These are phyloP conservation scores for Babylonia areolata DNA, from an alignment of 1,140 invertebrate species.

Conservation along the genomic window DNA sequence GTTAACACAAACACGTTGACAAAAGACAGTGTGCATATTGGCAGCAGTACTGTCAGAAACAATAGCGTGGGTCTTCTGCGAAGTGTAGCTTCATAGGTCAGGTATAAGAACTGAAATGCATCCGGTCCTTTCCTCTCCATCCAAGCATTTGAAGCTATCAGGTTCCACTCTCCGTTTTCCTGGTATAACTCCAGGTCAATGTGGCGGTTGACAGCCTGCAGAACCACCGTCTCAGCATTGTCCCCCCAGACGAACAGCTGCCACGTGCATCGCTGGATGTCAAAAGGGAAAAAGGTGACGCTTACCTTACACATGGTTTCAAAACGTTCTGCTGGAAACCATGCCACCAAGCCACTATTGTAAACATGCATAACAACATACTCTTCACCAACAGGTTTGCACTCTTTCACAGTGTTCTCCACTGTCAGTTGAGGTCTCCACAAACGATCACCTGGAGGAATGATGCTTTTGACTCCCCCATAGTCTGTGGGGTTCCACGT, in stretches of 20 bases:
- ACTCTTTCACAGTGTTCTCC: constrained; percentile 18
- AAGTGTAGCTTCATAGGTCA: too few species aligned
- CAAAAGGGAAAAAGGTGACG: constrained; percentile 75
- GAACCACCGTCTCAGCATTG: constrained; percentile 24
- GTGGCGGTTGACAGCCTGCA: background rate
- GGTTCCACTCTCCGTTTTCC: too few species aligned
- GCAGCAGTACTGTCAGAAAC: constrained; percentile 31
- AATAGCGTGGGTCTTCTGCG: too few species aligned
- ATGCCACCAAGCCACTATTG: background rate
- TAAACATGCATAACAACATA: background rate
- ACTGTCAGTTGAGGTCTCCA: constrained; percentile 33
- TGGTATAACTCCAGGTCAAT: too few species aligned
- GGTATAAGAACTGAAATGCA: background rate
- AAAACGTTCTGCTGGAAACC: constrained; percentile 26
- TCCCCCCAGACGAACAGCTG: constrained; percentile 98
- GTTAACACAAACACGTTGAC: constrained; percentile 42
- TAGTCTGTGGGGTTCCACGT: too few species aligned
- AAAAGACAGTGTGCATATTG: constrained; percentile 24
- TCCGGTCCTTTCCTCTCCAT: constrained; percentile 20
- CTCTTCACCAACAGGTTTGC: constrained; percentile 15
- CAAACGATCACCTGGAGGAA: background rate
- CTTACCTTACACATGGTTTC: constrained; percentile 21
- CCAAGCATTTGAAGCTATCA: too few species aligned
- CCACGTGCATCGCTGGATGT: too few species aligned
- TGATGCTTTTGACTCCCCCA: background rate